Conservation (phyloP, 2,888 invertebrate species). For the Dorcus hopei region DNA sequence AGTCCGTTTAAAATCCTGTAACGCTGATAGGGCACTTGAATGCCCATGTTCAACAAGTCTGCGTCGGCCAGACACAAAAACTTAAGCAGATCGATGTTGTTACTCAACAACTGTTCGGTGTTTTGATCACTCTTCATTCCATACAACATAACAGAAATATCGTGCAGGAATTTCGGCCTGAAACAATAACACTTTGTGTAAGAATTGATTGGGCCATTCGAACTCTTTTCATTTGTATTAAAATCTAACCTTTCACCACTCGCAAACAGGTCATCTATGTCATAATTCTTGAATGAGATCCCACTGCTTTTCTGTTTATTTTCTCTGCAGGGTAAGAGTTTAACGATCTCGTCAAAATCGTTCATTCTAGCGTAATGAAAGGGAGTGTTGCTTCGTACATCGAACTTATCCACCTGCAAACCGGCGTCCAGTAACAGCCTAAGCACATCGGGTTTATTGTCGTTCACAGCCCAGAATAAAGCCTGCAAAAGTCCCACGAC, state of each 20-base stretch:
- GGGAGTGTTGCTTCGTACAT: slow-evolving; percentile 52
- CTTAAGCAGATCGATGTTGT: slow-evolving; percentile 53
- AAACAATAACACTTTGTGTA: slow-evolving; percentile 1
- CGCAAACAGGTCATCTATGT: slow-evolving; percentile 29
- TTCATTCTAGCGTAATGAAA: slow-evolving; percentile 56
- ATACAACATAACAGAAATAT: slow-evolving; percentile 57
- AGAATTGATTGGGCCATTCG: no score
- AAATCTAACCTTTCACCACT: slow-evolving; percentile 21
- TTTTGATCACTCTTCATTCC: slow-evolving; percentile 60
- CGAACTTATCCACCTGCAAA: slow-evolving; percentile 53
- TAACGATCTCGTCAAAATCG: slow-evolving; percentile 51
- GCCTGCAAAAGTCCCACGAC: slow-evolving; percentile 50
- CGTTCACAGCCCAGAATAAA: slow-evolving; percentile 60
- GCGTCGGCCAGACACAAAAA: slow-evolving; percentile 59
- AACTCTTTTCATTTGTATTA: no score
- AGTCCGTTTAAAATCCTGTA: slow-evolving; percentile 55
- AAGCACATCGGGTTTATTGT: slow-evolving; percentile 55
- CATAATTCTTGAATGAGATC: slow-evolving; percentile 7
- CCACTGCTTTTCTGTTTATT: slow-evolving; percentile 21
- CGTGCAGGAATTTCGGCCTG: slow-evolving; percentile 53
- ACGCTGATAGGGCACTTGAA: slow-evolving; percentile 59
- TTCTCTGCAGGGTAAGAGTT: slow-evolving; percentile 49
- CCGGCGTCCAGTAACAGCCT: slow-evolving; percentile 54
- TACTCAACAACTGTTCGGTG: slow-evolving; percentile 49
- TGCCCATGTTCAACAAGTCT: slow-evolving; percentile 56